Evolutionary conservation across 2,888 invertebrate species (phyloP).

Genomic region (Sphecodes monilicornis): DNA sequence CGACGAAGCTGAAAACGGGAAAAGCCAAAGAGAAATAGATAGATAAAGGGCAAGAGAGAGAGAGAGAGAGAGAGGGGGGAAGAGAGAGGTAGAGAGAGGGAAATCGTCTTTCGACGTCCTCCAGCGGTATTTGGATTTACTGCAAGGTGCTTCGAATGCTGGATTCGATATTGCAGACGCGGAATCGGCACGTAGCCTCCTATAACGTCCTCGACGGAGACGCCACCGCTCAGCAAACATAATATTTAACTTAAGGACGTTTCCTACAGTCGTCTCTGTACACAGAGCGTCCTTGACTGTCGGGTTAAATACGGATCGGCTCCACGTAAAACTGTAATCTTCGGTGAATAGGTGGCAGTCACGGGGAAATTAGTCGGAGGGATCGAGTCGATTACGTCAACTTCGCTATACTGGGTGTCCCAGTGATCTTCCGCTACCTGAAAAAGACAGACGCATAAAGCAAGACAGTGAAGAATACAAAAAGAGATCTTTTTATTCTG

Average conservation of each 20-base stretch:
- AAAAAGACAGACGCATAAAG: too few relatives aligned
- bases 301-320: conserved; percentile 23
- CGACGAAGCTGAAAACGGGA: neutral
- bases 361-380: neutral
- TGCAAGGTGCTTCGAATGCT: conserved; percentile 44
- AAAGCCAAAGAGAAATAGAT: neutral
- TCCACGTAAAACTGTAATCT: conserved; percentile 27
- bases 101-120: conserved; percentile 46
- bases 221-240: conserved; percentile 65
- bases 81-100: conserved; percentile 44
- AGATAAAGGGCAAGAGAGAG: neutral
- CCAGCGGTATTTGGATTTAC: conserved; percentile 48
- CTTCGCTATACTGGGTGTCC: neutral
- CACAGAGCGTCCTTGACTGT: conserved; percentile 17
- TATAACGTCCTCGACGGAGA: conserved; percentile 47
- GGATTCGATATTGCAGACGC: conserved; percentile 64
- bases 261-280: conserved; percentile 41
- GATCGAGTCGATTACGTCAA: neutral
- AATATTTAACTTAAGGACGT: conserved; percentile 69
- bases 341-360: neutral
- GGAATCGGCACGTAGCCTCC: conserved; percentile 60
- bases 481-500: too few relatives aligned
- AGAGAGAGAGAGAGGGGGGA: neutral
- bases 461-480: too few relatives aligned
- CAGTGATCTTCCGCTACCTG: too few relatives aligned